Evolutionary conservation across 2,113 vertebrate species (phyloP).

Genomic region (Solea senegalensis): DNA sequence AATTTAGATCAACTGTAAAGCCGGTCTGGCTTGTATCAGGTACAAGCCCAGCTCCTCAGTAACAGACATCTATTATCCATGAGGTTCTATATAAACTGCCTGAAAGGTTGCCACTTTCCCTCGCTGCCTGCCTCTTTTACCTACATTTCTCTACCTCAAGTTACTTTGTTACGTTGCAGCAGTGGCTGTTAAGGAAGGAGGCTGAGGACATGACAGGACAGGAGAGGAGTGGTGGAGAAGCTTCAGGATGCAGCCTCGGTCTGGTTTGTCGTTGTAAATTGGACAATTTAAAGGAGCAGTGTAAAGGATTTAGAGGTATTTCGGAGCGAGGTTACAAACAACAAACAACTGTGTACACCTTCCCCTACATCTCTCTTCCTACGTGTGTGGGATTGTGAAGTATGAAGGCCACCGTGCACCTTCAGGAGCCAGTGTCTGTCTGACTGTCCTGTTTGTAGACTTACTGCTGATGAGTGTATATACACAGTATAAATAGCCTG

Average conservation of each 20-base stretch:
- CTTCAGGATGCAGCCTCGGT: not conserved
- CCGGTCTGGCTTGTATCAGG: not conserved
- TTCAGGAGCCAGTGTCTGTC: too few species aligned
- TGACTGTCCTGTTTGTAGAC: too few species aligned
- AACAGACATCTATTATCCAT: constrained; percentile 42
- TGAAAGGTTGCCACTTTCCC: constrained; percentile 13
- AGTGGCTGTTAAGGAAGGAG: not conserved
- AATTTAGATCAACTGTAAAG: not conserved
- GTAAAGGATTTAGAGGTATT: not conserved
- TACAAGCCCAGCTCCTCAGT: constrained; percentile 14
- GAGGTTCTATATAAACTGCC: constrained; percentile 16
- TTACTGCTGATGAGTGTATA: too few species aligned
- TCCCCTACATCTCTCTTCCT: too few species aligned
- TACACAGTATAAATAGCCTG: too few species aligned
- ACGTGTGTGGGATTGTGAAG: too few species aligned
- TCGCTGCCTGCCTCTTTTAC: constrained; percentile 8
- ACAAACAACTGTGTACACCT: too few species aligned
- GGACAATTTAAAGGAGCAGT: not conserved
- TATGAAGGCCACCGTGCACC: too few species aligned
- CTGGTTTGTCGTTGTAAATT: not conserved
- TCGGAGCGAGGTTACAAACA: not conserved
- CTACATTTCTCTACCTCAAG: not conserved
- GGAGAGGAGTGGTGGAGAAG: not conserved
- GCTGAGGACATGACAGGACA: too few species aligned
- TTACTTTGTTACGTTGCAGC: not conserved